These are phyloP conservation scores for Alloplasta piceator DNA, from an alignment of 2,888 invertebrate species.

Conservation along the genomic window DNA sequence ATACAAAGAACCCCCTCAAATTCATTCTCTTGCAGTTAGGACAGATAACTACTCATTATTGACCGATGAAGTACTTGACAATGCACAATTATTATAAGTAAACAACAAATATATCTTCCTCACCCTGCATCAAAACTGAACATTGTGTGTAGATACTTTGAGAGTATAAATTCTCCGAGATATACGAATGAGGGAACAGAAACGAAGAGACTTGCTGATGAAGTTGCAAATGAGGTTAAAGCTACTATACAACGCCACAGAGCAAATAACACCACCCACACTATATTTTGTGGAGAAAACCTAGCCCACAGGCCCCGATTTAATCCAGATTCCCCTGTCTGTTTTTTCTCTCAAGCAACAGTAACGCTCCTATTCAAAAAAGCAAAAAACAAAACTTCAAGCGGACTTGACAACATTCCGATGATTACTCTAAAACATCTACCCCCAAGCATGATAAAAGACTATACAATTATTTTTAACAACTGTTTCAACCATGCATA, in stretches of 20 bases:
- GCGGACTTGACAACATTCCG: slow-evolving; percentile 50
- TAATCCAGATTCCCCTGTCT: background rate
- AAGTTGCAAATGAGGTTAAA: background rate
- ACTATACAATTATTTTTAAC: slow-evolving; percentile 42
- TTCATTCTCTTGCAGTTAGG: slow-evolving; percentile 8
- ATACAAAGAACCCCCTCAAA: slow-evolving; percentile 30
- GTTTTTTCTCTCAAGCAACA: background rate
- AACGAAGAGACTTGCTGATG: background rate
- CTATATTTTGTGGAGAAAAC: slow-evolving; percentile 3
- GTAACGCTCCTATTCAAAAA: background rate
- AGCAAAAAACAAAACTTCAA: slow-evolving; percentile 50
- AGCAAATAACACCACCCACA: background rate
- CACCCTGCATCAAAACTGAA: background rate
- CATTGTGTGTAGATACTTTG: background rate
- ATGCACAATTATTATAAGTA: background rate
- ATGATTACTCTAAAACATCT: slow-evolving; percentile 53
- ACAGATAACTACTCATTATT: background rate
- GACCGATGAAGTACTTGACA: background rate
- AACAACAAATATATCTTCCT: background rate
- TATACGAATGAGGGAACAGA: background rate
- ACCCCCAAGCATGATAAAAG: background rate
- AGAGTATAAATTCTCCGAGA: slow-evolving; percentile 45
- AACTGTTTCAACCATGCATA: slow-evolving; percentile 32
- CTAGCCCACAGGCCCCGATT: background rate
- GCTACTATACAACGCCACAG: background rate